These are phyloP conservation scores for Calliphora vomitoria DNA, from an alignment of 2,888 invertebrate genomes.

Conservation along the genomic window DNA sequence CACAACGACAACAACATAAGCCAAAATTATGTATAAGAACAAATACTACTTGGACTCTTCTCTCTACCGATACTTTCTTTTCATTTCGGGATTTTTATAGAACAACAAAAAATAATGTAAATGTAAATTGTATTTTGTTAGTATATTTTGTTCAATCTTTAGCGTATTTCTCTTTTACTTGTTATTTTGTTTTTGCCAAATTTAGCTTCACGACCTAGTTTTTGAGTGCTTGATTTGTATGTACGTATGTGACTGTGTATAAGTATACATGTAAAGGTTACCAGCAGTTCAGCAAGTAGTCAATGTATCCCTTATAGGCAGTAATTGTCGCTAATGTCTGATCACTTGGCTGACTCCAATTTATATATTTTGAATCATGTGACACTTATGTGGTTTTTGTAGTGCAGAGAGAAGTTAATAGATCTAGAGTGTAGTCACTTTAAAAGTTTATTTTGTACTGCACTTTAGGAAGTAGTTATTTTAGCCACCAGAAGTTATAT, in stretches of 20 bases:
- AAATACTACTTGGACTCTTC: not conserved
- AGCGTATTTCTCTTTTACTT: not conserved
- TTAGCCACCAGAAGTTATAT: no score
- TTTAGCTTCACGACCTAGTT: slow-evolving; percentile 10
- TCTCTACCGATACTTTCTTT: not conserved
- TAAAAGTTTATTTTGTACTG: no score
- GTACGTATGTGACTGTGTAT: not conserved
- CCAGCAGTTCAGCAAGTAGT: no score
- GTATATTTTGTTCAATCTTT: slow-evolving; percentile 16
- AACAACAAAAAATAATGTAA: not conserved
- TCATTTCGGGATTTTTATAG: not conserved
- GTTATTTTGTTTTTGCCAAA: not conserved
- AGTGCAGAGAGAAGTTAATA: no score
- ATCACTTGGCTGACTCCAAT: no score
- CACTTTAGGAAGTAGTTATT: no score
- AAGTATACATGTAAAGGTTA: not conserved
- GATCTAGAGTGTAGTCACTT: no score
- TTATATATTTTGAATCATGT: no score
- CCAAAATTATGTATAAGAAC: not conserved
- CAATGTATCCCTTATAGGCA: no score
- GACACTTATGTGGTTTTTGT: no score
- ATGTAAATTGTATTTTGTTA: not conserved
- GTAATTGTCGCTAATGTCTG: no score
- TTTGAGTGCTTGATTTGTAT: not conserved
- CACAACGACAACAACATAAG: not conserved